A percentile compares a stretch with the other conserved stretches of the same genome.
These are phyloP conservation scores for Coenobita brevimanus DNA, from an alignment of 1,140 invertebrate species.

Conservation along the genomic window DNA sequence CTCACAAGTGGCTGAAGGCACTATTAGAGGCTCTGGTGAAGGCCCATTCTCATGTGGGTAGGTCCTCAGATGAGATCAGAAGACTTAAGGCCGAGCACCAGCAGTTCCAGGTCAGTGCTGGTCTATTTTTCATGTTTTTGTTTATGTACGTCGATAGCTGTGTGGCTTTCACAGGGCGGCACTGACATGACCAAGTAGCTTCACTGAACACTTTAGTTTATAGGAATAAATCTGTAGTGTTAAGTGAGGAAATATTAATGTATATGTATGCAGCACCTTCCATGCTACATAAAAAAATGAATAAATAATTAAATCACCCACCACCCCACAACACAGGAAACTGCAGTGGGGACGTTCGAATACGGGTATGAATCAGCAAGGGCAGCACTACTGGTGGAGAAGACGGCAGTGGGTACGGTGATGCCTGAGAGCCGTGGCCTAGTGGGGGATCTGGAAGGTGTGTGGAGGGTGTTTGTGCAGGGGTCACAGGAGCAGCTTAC, in stretches of 20 bases:
- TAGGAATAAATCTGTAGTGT: too few species aligned
- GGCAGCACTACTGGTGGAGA: constrained; percentile 82
- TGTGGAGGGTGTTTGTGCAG: constrained; percentile 82
- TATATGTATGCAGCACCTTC: too few species aligned
- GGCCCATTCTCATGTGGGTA: constrained; percentile 83
- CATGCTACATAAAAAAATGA: too few species aligned
- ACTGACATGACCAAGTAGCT: too few species aligned
- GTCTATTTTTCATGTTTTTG: too few species aligned
- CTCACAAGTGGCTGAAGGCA: constrained; percentile 84
- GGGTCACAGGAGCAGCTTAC: constrained; percentile 86
- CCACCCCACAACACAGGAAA: constrained; percentile 46
- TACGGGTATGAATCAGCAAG: constrained; percentile 85
- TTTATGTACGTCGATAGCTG: too few species aligned
- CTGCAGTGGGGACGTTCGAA: constrained; percentile 80
- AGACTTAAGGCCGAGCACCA: constrained; percentile 84
- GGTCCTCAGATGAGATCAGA: constrained; percentile 82
- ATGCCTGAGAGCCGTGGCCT: constrained; percentile 80
- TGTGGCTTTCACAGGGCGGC: too few species aligned
- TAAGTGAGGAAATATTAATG: too few species aligned
- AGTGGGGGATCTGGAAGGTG: constrained; percentile 82
- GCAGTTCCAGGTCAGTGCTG: constrained; percentile 84
- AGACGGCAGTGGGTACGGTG: constrained; percentile 82
- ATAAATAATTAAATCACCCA: too few species aligned
- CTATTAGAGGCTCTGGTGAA: constrained; percentile 82
- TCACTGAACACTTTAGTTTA: too few species aligned